A percentile compares a stretch with the other conserved stretches of the same genome.
These are phyloP conservation scores for Macrosiphum euphorbiae DNA, from an alignment of 2,888 invertebrate species.

Conservation along the genomic window DNA sequence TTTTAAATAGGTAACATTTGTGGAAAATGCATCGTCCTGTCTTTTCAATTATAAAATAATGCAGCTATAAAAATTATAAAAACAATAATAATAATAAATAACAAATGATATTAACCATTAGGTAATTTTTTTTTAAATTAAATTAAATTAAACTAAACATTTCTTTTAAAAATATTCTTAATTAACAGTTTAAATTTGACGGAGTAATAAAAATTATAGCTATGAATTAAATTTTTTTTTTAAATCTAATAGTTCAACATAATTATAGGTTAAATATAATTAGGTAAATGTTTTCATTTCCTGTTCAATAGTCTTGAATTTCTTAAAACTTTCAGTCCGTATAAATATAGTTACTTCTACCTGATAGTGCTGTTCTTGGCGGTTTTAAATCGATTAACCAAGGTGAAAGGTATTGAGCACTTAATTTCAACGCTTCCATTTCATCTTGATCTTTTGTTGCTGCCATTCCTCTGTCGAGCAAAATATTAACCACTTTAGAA, in stretches of 20 bases:
- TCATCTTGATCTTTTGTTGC: not conserved
- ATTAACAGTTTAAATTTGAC: not conserved
- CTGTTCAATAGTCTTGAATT: not conserved
- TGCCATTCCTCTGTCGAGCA: slow-evolving; percentile 29
- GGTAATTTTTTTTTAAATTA: not conserved
- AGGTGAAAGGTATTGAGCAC: not conserved
- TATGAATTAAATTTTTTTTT: not conserved
- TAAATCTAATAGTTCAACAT: not conserved
- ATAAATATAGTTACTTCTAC: not conserved
- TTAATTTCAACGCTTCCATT: not conserved
- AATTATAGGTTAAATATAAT: not conserved
- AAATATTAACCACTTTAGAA: slow-evolving; percentile 23
- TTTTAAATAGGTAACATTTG: not conserved
- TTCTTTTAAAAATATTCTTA: not conserved
- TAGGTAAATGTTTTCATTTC: not conserved
- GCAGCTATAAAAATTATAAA: not conserved
- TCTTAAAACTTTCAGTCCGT: not conserved
- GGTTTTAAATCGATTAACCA: not conserved
- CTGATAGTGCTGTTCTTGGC: not conserved
- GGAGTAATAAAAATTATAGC: not conserved
- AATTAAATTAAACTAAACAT: not conserved
- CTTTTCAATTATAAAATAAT: not conserved
- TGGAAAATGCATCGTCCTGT: not conserved
- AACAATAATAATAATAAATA: not conserved
- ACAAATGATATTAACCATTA: not conserved